Base-by-base conservation (phyloP, 2,797 vertebrate species). In the Notoglanidium macrostoma region DNA sequence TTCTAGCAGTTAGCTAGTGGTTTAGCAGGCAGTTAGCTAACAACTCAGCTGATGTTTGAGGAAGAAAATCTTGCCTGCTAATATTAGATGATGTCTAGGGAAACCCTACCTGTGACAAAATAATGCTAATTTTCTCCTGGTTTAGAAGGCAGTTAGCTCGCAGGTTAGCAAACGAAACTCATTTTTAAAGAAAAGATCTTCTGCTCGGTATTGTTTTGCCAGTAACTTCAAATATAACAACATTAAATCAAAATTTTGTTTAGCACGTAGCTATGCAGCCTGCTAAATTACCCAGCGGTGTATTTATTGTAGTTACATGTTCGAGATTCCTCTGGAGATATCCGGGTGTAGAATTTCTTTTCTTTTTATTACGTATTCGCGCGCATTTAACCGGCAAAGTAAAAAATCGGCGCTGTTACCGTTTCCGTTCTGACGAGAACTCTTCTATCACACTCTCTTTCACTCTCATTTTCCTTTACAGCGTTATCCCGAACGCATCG, bases 401-500 rank as follows among this genome's bases (percentile, higher is more conserved):
- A 65, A 21, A 74, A 65, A 85, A 83, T 65, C 17, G 21, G 77
- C 83, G 40, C 68, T 46, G 23, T 54, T 40, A 67, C 49, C n/a
- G n/a, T 54, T 63, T 65, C 29, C 0, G 6, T 83, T 82, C 65
- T 57, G 23, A 76, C 67, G 55, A 74, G 29, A 76, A 46, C 59
- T 49, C 55, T 21, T 35, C 51, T 26, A 80, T 59, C 32, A 14
- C 55, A 26, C 35, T 26, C 19, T 61, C 32, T 80, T 61, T 80
- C 32, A 10, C 76, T 23, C 76, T 79, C 54, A 35, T 79, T 79
- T 57, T 21, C 54, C 76, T 79, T 19, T 74, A 83, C 59, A 23
- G 49, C 49, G 32, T 54, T 81, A 61, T 79, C 54, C 77, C 55
- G 0, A 79, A 14, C 79, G 46, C 35, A 9, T 63, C 26, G 8